These are phyloP conservation scores for Macrophya alboannulata DNA, from an alignment of 2,888 invertebrate genomes.

Conservation along the genomic window DNA sequence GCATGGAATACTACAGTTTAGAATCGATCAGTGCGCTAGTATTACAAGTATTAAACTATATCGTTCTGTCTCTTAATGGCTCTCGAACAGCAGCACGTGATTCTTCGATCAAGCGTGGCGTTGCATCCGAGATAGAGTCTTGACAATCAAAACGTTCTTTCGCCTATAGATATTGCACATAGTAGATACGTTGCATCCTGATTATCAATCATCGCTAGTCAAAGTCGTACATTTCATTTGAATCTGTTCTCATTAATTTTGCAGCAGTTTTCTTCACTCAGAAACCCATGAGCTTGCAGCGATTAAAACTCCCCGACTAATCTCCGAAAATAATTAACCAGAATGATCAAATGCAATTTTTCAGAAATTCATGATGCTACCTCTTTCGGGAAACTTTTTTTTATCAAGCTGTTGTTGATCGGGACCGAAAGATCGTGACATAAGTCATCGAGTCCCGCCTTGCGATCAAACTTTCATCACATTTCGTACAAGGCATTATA, in stretches of 20 bases:
- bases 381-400: not conserved
- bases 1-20: conserved; percentile 1
- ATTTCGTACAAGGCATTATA: not conserved
- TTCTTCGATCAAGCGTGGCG: conserved; percentile 20
- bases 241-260: not conserved
- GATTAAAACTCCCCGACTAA: not conserved
- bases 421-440: not conserved
- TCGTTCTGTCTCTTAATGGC: conserved; percentile 29
- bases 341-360: not conserved
- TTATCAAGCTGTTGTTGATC: not conserved
- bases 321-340: not conserved
- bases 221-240: not conserved
- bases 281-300: not conserved
- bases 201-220: not conserved
- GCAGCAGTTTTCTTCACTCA: not conserved
- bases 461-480: not conserved
- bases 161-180: conserved; percentile 12
- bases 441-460: not conserved
- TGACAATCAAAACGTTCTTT: conserved; percentile 16
- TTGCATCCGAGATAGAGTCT: conserved; percentile 30
- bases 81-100: conserved; percentile 38
- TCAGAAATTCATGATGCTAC: not conserved
- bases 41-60: conserved; percentile 24
- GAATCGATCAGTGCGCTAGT: conserved; percentile 11
- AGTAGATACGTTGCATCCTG: no score